Percentiles rank a stretch among this genome's conserved stretches.
These are phyloP conservation scores for Gastrophryne carolinensis DNA, from an alignment of 2,797 vertebrate species.

Conservation along the genomic window DNA sequence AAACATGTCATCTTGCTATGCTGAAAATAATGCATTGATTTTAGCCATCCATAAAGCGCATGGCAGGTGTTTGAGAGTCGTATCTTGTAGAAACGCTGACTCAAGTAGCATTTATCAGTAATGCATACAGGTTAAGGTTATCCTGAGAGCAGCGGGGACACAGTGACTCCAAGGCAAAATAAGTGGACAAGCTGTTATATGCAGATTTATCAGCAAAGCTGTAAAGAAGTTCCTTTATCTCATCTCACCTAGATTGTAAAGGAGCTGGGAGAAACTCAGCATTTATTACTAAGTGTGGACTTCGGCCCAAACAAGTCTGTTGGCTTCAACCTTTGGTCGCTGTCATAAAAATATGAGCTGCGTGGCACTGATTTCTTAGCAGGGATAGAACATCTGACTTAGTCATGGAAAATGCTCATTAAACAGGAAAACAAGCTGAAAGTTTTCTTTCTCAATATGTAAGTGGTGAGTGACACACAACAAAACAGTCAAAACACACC, in stretches of 20 bases:
- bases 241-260: conserved; percentile 53
- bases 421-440: conserved; percentile 12
- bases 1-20: background rate
- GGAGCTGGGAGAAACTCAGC: conserved; percentile 53
- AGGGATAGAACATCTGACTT: conserved; percentile 51
- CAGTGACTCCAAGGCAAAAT: conserved; percentile 43
- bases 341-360: conserved; percentile 66
- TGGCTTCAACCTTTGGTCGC: conserved; percentile 79
- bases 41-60: background rate
- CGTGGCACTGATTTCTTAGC: conserved; percentile 65
- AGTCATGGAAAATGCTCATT: conserved; percentile 55
- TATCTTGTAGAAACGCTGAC: conserved; percentile 58
- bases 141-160: conserved; percentile 34
- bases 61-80: conserved; percentile 17
- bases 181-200: conserved; percentile 61
- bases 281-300: conserved; percentile 68
- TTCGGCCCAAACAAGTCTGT: conserved; percentile 70
- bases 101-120: conserved; percentile 61
- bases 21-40: background rate
- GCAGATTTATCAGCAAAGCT: conserved; percentile 64
- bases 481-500: background rate
- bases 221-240: conserved; percentile 64
- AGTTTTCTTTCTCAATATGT: background rate
- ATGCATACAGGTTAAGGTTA: conserved; percentile 60
- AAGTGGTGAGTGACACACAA: background rate